phyloP scores from a whole-genome alignment of 2,113 vertebrate species.

The Eubucco bourcierii region DNA sequence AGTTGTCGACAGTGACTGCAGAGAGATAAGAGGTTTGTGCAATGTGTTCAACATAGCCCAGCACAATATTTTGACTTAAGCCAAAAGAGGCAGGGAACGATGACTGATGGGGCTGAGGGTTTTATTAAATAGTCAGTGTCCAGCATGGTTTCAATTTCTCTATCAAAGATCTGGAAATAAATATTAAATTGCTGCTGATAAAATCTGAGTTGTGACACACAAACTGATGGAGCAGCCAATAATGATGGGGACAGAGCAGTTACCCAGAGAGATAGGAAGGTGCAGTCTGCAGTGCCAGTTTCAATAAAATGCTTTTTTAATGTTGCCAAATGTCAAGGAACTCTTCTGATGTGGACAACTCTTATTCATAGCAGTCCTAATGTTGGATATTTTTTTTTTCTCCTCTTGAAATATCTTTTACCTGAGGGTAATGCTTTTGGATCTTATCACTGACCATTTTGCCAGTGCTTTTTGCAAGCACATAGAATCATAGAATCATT shows the following conservation, averaged over 20 bases:
- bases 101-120: not conserved
- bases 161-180: not conserved
- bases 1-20: not conserved
- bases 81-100: not conserved
- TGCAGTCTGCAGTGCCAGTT: not conserved
- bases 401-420: not conserved
- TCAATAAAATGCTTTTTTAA: constrained; percentile 13
- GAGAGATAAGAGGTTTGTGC: not conserved
- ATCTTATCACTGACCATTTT: not conserved
- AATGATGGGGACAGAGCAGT: not conserved
- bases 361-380: not conserved
- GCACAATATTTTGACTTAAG: not conserved
- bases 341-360: fast-evolving
- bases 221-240: not conserved
- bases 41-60: not conserved
- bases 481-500: not conserved
- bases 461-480: constrained; percentile 6
- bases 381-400: too few species aligned
- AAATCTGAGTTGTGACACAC: constrained; percentile 8
- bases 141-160: constrained; percentile 2
- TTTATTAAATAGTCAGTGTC: not conserved
- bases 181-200: constrained; percentile 26
- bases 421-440: not conserved
- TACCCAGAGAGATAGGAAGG: not conserved
- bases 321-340: not conserved